Base-by-base conservation (phyloP, 2,888 invertebrate genomes). In the Drosophila atripex region DNA sequence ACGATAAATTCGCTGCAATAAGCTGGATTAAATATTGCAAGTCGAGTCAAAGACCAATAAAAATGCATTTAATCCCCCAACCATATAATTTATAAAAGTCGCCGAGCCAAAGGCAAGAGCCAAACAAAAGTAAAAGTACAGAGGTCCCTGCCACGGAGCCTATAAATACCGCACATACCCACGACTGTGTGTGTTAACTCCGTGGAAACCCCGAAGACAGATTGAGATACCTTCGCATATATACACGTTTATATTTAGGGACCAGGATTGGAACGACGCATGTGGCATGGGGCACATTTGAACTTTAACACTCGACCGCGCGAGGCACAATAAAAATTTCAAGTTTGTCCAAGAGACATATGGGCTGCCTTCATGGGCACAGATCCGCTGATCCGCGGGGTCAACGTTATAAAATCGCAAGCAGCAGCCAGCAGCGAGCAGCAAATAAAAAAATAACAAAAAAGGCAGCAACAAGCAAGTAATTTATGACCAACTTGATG, bases 321-420 rank as follows among this genome's bases (percentile, higher is more conserved):
- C 35, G 63, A 71, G 77, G 45, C 69, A 83, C 70, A 76, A 86
- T 76, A 80, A 80, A 76, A 86, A 78, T 78, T 83, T 83, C 78
- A 86, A 83, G 83, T 83, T 83, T 86, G 73, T 63, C 73, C 71
- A 70, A 54, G 45, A 60, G 70, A 70, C 69, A 66, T 59, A 66
- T 69, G 60, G 25, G 51, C 38, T 54, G 46, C 39, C 64, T 54
- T 53, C 45, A 53, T 43, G 28, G 78, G 61, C 63, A 66, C 28
- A 60, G 60, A 61, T 83, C 86, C 70, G 72, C 70, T 86, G 77
- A 86, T 73, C 84, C 80, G 52, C 60, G 75, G 83, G 83, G 83
- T 84, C 83, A 84, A 87, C 71, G 88, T 78, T 87, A 83, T 83
- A 83, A 83, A 82, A 82, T 84, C 82, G 85, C 71, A 52, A 56